Percentiles rank a stretch among this genome's conserved stretches.
phyloP scores from a whole-genome alignment of 2,113 vertebrate genomes.

The Aldabrachelys gigantea region DNA sequence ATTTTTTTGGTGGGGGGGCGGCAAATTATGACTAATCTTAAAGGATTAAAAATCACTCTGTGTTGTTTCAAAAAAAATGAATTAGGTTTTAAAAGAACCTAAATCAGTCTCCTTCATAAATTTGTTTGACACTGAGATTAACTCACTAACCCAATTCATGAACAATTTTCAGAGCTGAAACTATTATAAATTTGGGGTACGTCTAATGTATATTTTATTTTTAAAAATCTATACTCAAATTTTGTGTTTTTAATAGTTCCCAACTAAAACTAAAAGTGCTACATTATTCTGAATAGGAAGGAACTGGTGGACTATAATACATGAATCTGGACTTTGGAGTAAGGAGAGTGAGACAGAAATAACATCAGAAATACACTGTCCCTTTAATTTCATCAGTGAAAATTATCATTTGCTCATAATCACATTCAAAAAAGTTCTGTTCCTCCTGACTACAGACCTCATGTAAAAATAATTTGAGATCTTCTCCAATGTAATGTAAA shows the following conservation, averaged over 20 bases:
- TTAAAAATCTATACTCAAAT: not conserved
- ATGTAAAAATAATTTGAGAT: constrained; percentile 45
- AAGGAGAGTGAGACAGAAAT: not conserved
- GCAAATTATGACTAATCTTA: not conserved
- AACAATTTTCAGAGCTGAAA: not conserved
- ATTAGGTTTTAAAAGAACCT: not conserved
- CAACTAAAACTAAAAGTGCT: not conserved
- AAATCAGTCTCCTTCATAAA: not conserved
- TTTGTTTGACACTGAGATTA: not conserved
- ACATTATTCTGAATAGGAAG: not conserved
- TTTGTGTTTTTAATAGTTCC: not conserved
- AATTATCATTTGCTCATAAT: not conserved
- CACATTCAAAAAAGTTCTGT: not conserved
- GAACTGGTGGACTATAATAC: not conserved
- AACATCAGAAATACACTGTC: not conserved
- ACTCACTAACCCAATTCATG: not conserved
- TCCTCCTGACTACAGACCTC: not conserved
- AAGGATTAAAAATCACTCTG: not conserved
- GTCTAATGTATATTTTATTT: not conserved
- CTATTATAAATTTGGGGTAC: not conserved
- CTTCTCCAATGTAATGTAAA: constrained; percentile 56
- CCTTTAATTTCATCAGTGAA: not conserved
- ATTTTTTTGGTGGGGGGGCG: not conserved
- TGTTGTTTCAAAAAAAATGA: not conserved
- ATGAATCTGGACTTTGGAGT: not conserved